These are phyloP conservation scores for Toxostoma redivivum DNA, from an alignment of 2,113 vertebrate species.

Conservation along the genomic window DNA sequence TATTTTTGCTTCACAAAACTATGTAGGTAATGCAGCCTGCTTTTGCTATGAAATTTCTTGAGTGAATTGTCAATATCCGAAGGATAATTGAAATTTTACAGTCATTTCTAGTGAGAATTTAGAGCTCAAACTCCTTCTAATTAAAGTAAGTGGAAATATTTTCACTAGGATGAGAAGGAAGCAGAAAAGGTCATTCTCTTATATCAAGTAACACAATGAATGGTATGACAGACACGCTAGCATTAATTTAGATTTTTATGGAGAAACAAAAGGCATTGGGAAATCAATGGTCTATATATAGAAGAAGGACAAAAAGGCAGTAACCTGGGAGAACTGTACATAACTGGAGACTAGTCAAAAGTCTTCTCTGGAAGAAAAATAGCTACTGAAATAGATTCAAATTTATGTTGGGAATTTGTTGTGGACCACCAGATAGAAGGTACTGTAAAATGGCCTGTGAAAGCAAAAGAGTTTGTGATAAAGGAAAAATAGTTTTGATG, in stretches of 20 bases:
- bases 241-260: neutral
- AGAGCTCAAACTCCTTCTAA: neutral
- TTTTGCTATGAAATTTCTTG: neutral
- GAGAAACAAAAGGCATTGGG: neutral
- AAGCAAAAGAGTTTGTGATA: conserved; percentile 2
- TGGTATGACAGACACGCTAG: neutral
- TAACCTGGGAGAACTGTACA: neutral
- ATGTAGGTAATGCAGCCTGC: neutral
- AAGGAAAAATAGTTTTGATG: neutral
- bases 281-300: neutral
- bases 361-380: conserved; percentile 32
- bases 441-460: conserved; percentile 5
- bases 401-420: conserved; percentile 18
- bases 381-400: neutral
- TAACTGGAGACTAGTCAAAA: neutral
- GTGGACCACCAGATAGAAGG: neutral
- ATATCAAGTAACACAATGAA: neutral
- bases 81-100: neutral
- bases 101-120: neutral
- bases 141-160: neutral
- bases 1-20: neutral
- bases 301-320: neutral
- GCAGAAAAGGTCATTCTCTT: neutral
- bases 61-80: neutral
- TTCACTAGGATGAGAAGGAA: neutral